A percentile compares a stretch with the other conserved stretches of the same genome.
Evolutionary conservation across 2,113 vertebrate genomes (phyloP).

Genomic region (Lampris incognitus): DNA sequence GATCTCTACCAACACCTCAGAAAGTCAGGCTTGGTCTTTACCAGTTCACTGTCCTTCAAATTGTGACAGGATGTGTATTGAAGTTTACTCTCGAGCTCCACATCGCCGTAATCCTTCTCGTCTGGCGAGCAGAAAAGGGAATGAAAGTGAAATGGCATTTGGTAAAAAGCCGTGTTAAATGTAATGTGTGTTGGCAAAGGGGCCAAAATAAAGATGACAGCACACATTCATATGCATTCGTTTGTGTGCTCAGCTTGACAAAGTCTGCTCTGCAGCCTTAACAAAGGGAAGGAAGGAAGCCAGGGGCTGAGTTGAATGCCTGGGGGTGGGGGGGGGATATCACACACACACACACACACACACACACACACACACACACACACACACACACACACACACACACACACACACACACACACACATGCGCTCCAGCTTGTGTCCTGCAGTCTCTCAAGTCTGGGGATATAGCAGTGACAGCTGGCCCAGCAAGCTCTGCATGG

Average conservation of each 20-base stretch:
- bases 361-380: constrained; percentile 57
- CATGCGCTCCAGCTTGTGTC: constrained; percentile 62
- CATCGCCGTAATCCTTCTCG: constrained; percentile 52
- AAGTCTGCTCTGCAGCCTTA: constrained; percentile 75
- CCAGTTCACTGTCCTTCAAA: background rate
- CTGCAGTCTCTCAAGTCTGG: constrained; percentile 66
- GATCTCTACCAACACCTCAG: constrained; percentile 19
- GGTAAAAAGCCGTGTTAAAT: constrained; percentile 71
- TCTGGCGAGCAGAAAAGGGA: constrained; percentile 49
- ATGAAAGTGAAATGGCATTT: constrained; percentile 63
- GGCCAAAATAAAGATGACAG: constrained; percentile 78
- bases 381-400: constrained; percentile 54
- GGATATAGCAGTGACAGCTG: constrained; percentile 80
- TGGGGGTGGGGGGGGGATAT: constrained; percentile 46
- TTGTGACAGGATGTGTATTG: constrained; percentile 72
- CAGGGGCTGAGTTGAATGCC: constrained; percentile 70
- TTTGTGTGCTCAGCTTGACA: constrained; percentile 84
- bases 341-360: constrained; percentile 27
- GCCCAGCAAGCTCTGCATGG: constrained; percentile 67
- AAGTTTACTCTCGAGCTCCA: constrained; percentile 26
- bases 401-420: constrained; percentile 55
- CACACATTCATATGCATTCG: constrained; percentile 82
- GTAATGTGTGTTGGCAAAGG: constrained; percentile 76
- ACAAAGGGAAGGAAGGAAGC: constrained; percentile 85
- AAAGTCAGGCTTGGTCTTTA: constrained; percentile 16